These are phyloP conservation scores for Lasius fuliginosus DNA, from an alignment of 2,888 invertebrate species.

Conservation along the genomic window DNA sequence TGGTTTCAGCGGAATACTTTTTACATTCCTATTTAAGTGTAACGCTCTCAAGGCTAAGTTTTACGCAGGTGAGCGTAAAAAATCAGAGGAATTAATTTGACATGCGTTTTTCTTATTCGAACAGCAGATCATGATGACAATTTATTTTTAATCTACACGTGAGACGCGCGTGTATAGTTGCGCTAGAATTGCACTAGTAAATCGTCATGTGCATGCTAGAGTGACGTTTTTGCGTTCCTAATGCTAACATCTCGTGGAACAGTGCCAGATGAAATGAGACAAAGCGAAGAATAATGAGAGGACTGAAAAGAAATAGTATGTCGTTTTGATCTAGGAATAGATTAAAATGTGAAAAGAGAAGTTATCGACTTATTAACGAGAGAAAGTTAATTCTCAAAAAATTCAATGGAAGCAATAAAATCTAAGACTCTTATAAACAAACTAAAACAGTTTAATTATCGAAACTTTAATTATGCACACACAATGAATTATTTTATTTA, in stretches of 20 bases:
- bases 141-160: slow-evolving; percentile 30
- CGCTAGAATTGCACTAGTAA: slow-evolving; percentile 19
- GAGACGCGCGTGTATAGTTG: not conserved
- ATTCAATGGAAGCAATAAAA: not conserved
- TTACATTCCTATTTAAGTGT: not conserved
- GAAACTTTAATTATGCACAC: not conserved
- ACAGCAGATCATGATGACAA: not conserved
- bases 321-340: slow-evolving; percentile 23
- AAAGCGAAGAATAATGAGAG: slow-evolving; percentile 37
- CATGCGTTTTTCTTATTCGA: not conserved
- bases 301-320: not conserved
- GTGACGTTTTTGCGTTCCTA: slow-evolving; percentile 28
- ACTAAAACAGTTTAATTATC: not conserved
- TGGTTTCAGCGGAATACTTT: not conserved
- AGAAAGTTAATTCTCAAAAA: not conserved
- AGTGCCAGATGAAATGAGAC: slow-evolving; percentile 36
- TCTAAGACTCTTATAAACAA: not conserved
- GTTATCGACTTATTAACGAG: not conserved
- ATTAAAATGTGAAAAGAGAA: slow-evolving; percentile 16
- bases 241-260: slow-evolving; percentile 7
- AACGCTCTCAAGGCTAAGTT: slow-evolving; percentile 3
- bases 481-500: not conserved
- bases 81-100: slow-evolving; percentile 11
- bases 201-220: slow-evolving; percentile 12
- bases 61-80: slow-evolving; percentile 7